Percentiles rank a stretch among this genome's conserved stretches.
Evolutionary conservation across 2,888 invertebrate species (phyloP).

Genomic region (Tholera decimalis): DNA sequence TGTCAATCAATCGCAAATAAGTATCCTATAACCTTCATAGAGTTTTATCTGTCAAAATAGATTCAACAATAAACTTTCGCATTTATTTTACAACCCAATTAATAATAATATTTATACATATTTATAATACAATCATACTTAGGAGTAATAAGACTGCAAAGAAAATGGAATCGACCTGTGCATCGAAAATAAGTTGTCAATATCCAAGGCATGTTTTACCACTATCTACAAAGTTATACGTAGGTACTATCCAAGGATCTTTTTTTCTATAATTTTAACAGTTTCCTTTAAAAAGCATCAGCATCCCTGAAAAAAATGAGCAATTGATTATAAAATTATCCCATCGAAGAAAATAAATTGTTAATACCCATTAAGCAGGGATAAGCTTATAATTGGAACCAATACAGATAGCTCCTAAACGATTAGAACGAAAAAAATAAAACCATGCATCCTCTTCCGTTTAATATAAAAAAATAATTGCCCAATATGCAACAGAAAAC

Average conservation of each 20-base stretch:
- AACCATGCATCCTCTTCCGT: slow-evolving; percentile 67
- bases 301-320: neutral
- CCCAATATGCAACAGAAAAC: slow-evolving; percentile 59
- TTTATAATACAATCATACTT: too few species aligned
- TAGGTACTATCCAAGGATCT: neutral
- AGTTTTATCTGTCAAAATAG: too few species aligned
- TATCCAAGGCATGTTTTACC: too few species aligned
- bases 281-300: neutral
- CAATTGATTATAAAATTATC: neutral
- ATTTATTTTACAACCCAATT: too few species aligned
- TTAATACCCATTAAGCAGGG: neutral
- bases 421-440: slow-evolving; percentile 31
- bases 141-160: neutral
- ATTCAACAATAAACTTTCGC: too few species aligned
- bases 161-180: slow-evolving; percentile 5
- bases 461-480: slow-evolving; percentile 62
- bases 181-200: neutral
- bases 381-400: slow-evolving; percentile 4
- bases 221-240: too few species aligned
- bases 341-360: neutral
- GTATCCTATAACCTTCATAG: too few species aligned
- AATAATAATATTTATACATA: too few species aligned
- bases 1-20: too few species aligned
- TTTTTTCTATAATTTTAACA: too few species aligned
- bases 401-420: slow-evolving; percentile 25